Conservation (phyloP, 1,140 invertebrate species). For the Apis cerana region DNA sequence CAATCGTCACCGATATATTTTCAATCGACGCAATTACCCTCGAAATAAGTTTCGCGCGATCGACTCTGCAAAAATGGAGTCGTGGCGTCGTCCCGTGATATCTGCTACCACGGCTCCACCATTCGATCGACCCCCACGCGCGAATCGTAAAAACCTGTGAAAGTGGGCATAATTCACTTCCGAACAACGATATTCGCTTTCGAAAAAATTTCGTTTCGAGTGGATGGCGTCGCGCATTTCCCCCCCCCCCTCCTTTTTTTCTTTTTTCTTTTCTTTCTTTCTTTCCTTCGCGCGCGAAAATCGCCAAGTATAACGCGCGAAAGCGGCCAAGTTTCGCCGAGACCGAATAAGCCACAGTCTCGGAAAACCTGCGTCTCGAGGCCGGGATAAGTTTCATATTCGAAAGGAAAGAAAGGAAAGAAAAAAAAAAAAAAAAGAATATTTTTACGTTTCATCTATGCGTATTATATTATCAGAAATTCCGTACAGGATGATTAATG, state of each 20-base stretch:
- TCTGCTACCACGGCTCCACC: neutral
- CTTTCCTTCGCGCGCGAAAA: conserved; percentile 7
- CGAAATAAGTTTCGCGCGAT: no score
- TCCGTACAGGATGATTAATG: no score
- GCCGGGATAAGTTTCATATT: neutral
- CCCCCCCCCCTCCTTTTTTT: no score
- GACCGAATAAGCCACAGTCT: neutral
- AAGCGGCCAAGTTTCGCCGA: conserved; percentile 24
- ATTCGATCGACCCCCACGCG: conserved; percentile 17
- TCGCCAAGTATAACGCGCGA: conserved; percentile 27
- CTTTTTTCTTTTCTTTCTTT: no score
- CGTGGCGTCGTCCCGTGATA: no score
- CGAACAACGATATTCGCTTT: neutral
- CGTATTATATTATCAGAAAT: neutral
- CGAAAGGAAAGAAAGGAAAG: neutral
- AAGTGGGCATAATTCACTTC: conserved; percentile 2
- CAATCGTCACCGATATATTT: conserved; percentile 31
- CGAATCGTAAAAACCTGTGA: conserved; percentile 38
- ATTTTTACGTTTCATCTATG: no score
- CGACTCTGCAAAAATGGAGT: no score
- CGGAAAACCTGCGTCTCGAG: neutral
- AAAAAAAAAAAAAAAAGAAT: no score
- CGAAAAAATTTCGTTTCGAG: conserved; percentile 36
- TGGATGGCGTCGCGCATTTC: conserved; percentile 23
- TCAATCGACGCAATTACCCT: conserved; percentile 27